Evolutionary conservation across 2,113 vertebrate genomes (phyloP), one percentile per base, ranked within the genome.

Genomic region (Hylia prasina): DNA sequence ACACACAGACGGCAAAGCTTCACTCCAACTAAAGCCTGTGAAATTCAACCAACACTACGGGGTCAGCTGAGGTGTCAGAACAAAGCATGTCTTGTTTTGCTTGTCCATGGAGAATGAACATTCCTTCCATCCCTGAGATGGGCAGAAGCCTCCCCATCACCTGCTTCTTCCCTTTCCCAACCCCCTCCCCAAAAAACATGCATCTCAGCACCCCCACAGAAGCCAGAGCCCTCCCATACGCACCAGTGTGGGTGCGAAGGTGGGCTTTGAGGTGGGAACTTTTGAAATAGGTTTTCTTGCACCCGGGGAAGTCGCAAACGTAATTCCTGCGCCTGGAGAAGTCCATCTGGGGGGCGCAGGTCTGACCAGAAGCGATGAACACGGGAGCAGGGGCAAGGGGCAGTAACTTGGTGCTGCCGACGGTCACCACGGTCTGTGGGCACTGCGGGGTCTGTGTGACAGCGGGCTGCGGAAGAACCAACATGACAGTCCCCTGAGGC

Each of bases 221-320:
- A 78, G 50, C 27, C 61, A 10, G n/a, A 57, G 37, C 39, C 23
- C 53, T 22, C 16, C 30, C 0, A 3, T 60, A 89, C 98, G 11
- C 96, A 99, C 99, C 99, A 92, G 99, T 99, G 97, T 99, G 99
- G 5, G 99, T 99, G 89, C 99, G 98, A 70, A 99, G 99, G 94
- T 99, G 99, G 40, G 99, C 99, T 97, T 99, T 99, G 84, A 99
- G 99, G 95, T 99, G 99, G 6, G 99, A 99, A 53, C 99, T 99
- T 97, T 99, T 99, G 97, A 99, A 99, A 96, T 99, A 99, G 6
- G 99, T 99, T 97, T 99, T 99, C 96, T 98, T 98, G 98, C 99
- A 99, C 57, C 99, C 99, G 0, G 98, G 98, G 75, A 99, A 99
- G 96, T 91, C 98, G 87, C 99, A 99, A 27, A 99, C 94, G 0